phyloP scores from a whole-genome alignment of 2,797 vertebrate species.

The Pempheris klunzingeri region DNA sequence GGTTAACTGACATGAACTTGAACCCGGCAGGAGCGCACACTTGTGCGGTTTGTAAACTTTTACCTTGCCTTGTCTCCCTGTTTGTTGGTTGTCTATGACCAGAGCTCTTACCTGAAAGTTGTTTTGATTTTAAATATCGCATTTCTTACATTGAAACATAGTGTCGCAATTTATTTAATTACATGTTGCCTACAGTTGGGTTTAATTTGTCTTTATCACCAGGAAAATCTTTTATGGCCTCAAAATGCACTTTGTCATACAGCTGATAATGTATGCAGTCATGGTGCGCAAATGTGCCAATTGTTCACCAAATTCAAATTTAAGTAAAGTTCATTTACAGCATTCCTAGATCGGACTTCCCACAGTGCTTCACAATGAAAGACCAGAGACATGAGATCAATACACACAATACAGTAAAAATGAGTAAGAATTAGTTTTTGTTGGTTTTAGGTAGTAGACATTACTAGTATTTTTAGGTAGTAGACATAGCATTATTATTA shows the following conservation, averaged over 20 bases:
- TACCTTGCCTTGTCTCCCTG: background rate
- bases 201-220: no score
- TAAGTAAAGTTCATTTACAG: background rate
- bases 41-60: background rate
- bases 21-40: slow-evolving; percentile 20
- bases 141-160: background rate
- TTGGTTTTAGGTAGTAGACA: background rate
- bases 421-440: background rate
- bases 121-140: background rate
- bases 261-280: background rate
- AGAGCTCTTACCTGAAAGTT: background rate
- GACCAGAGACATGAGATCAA: background rate
- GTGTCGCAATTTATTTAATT: no score
- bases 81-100: background rate
- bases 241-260: background rate
- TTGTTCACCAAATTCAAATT: background rate
- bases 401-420: background rate
- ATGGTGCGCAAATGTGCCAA: background rate
- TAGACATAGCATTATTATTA: background rate
- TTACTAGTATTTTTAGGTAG: no score
- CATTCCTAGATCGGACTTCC: background rate
- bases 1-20: slow-evolving; percentile 21
- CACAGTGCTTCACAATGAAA: background rate
- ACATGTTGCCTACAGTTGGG: no score
- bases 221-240: background rate